Base-by-base conservation (phyloP, 2,888 invertebrate genomes). In the Agriopis aurantiaria region DNA sequence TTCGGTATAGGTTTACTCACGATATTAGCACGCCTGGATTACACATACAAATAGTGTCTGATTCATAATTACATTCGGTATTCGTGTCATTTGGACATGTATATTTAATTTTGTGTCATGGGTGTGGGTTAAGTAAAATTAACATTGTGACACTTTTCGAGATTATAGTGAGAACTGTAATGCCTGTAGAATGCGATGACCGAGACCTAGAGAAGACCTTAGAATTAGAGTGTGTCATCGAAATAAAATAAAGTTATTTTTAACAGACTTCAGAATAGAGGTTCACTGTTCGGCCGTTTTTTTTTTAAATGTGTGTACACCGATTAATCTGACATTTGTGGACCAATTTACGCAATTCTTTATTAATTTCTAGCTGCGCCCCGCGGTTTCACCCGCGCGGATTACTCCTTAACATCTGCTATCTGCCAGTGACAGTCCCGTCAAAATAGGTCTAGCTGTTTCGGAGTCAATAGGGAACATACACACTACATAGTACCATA, bases 1-100 rank as follows among this genome's bases (percentile, higher is more conserved):
- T 61, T 62, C 51, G 5, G 40, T 46, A 40, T 46, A 40, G 56
- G 17, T 48, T 55, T 43, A 63, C 68, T 68, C 58, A 59, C 12
- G 55, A 51, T 45, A 55, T 65, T 40, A 65, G 10, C 23, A 55
- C 48, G 43, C 60, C 61, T 61, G 65, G 65, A 69, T 69, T 65
- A 57, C 69, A 48, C 48, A 65, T 68, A 63, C 58, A 67, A 69
- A 64, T 57, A 61, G 59, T 46, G 33, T 61, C 61, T 76, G 74
- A 75, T 60, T 73, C 72, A 75, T 62, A 59, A 72, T 71, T 69
- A 70, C 65, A 71, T 71, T 61, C 12, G 45, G 72, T 65, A 75
- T 72, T 68, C 62, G 70, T 72, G 75, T 72, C 73, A 65, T 63
- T 66, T 45, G 46, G 23, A 46, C 51, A 45, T 63, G 58, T 55